Evolutionary conservation across 1,140 invertebrate species (phyloP).

Genomic region (Bombus pyrosoma): DNA sequence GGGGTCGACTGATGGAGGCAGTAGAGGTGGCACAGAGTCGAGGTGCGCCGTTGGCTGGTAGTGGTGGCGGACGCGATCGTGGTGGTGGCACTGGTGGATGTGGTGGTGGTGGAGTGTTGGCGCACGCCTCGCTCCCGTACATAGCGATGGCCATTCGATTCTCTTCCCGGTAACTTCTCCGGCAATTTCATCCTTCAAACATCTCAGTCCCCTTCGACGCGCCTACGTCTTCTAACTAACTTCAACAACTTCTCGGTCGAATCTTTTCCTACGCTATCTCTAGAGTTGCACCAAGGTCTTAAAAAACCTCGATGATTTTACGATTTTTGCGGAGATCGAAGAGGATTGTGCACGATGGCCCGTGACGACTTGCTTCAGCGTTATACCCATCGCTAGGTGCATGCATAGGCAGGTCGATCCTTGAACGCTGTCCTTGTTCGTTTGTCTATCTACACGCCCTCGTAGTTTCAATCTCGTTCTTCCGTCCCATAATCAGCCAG

Average conservation of each 20-base stretch:
- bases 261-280: too few species aligned
- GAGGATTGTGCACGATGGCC: too few species aligned
- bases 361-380: too few species aligned
- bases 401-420: slow-evolving; percentile 9
- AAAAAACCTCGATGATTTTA: too few species aligned
- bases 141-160: slow-evolving; percentile 41
- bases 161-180: slow-evolving; percentile 8
- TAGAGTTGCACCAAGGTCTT: accelerated
- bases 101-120: slow-evolving; percentile 36
- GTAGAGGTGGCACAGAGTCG: slow-evolving; percentile 68
- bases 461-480: slow-evolving; percentile 14
- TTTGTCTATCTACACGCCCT: slow-evolving; percentile 7
- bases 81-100: slow-evolving; percentile 13
- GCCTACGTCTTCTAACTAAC: background rate
- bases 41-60: slow-evolving; percentile 60
- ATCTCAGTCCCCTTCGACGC: background rate
- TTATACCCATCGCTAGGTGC: background rate
- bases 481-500: slow-evolving; percentile 9
- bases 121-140: slow-evolving; percentile 69
- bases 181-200: slow-evolving; percentile 10
- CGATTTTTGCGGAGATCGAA: too few species aligned
- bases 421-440: slow-evolving; percentile 27
- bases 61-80: slow-evolving; percentile 1
- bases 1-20: slow-evolving; percentile 80
- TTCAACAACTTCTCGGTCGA: too few species aligned